A percentile compares a stretch with the other conserved stretches of the same genome.
Conservation (phyloP, 2,113 vertebrate genomes). For the Okapia johnstoni region DNA sequence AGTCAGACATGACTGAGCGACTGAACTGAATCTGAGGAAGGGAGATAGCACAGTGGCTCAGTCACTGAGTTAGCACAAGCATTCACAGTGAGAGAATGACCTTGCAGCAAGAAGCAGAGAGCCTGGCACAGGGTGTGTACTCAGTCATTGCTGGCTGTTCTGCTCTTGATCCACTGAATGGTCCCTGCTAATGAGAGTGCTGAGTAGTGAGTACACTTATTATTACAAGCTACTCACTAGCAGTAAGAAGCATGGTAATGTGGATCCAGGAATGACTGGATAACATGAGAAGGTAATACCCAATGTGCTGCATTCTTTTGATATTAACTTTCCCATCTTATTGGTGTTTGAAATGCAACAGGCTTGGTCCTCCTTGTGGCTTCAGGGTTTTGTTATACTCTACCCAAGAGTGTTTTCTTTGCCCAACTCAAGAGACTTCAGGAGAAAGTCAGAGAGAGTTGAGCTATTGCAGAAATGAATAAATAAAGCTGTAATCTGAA, state of each 20-base stretch:
- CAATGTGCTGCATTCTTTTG: neutral
- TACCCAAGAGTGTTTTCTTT: neutral
- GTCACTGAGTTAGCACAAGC: neutral
- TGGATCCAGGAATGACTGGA: neutral
- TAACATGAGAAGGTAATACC: neutral
- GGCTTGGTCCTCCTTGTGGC: neutral
- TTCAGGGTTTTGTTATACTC: neutral
- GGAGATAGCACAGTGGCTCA: too few species aligned
- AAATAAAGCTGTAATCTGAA: neutral
- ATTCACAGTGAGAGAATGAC: accelerated
- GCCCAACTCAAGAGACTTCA: neutral
- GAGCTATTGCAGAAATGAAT: neutral
- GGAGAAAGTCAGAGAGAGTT: neutral
- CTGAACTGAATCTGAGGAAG: too few species aligned
- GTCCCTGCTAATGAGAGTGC: neutral
- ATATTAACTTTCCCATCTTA: neutral
- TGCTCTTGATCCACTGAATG: neutral
- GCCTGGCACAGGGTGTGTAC: neutral
- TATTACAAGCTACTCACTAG: neutral
- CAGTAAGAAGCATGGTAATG: neutral
- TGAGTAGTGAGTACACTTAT: neutral
- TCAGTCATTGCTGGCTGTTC: neutral
- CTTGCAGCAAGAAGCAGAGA: neutral
- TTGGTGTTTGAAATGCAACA: neutral
- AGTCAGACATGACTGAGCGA: neutral